Percentiles rank a stretch among this genome's conserved stretches.
phyloP scores from a whole-genome alignment of 2,888 invertebrate species.

The Caenorhabditis plicata region DNA sequence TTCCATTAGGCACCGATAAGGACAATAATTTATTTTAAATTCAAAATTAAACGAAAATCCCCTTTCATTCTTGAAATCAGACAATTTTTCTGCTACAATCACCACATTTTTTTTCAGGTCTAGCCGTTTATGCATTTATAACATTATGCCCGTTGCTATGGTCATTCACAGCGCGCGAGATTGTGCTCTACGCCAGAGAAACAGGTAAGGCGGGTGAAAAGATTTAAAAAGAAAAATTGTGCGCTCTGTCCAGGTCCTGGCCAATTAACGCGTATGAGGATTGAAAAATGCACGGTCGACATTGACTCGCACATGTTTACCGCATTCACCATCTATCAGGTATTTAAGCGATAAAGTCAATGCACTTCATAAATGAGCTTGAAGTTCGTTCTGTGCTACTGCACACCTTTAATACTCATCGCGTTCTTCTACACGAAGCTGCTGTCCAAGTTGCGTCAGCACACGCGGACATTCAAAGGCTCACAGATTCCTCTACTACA shows the following conservation, averaged over 20 bases:
- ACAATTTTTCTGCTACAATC: not conserved
- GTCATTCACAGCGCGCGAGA: constrained; percentile 61
- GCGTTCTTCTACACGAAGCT: constrained; percentile 60
- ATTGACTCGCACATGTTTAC: constrained; percentile 53
- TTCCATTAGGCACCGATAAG: too few relatives aligned
- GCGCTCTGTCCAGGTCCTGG: constrained; percentile 36
- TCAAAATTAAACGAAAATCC: too few relatives aligned
- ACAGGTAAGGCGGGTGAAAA: constrained; percentile 31
- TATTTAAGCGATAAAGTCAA: not conserved
- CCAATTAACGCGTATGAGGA: constrained; percentile 58
- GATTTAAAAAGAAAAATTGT: not conserved
- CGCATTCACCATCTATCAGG: constrained; percentile 46
- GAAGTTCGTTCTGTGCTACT: constrained; percentile 60
- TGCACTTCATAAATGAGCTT: not conserved
- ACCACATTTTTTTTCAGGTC: constrained; percentile 51
- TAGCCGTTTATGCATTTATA: constrained; percentile 58
- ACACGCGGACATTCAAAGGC: constrained; percentile 61
- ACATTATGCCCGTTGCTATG: constrained; percentile 59
- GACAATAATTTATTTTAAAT: too few relatives aligned
- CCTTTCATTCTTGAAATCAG: too few relatives aligned
- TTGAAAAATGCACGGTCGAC: constrained; percentile 62
- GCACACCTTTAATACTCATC: constrained; percentile 59
- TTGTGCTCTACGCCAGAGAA: constrained; percentile 60
- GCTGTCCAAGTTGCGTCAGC: constrained; percentile 54
- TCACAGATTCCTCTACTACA: constrained; percentile 62